A percentile compares a stretch with the other conserved stretches of the same genome.
Conservation (phyloP, 2,113 vertebrate species). For the Pygoscelis antarcticus region DNA sequence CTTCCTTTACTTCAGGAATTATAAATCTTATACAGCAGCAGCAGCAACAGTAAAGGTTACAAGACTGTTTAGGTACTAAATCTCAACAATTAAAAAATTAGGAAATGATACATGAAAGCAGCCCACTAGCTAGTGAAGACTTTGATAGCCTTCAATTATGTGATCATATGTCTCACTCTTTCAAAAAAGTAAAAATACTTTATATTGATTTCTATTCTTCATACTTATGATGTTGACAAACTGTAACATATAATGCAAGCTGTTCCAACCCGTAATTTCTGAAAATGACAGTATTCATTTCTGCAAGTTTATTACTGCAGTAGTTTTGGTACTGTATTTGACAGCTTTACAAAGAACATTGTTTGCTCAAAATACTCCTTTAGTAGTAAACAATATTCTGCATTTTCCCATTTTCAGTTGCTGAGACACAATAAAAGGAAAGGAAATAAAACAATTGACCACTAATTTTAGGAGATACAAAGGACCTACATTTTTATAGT, state of each 20-base stretch:
- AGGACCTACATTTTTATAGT: not conserved
- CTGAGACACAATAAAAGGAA: not conserved
- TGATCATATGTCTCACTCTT: not conserved
- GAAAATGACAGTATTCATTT: not conserved
- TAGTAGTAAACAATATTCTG: not conserved
- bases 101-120: not conserved
- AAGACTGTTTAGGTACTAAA: not conserved
- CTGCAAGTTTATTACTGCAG: not conserved
- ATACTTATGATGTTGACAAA: not conserved
- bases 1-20: not conserved
- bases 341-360: not conserved
- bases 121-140: not conserved
- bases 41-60: not conserved
- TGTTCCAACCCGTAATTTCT: not conserved
- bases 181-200: not conserved
- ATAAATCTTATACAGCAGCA: not conserved
- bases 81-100: not conserved
- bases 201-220: not conserved
- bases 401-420: not conserved
- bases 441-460: not conserved
- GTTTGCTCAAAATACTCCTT: not conserved
- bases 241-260: not conserved
- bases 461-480: not conserved
- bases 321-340: not conserved
- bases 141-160: not conserved